Conservation (phyloP, 2,888 invertebrate genomes). For the Esperia sulphurella region DNA sequence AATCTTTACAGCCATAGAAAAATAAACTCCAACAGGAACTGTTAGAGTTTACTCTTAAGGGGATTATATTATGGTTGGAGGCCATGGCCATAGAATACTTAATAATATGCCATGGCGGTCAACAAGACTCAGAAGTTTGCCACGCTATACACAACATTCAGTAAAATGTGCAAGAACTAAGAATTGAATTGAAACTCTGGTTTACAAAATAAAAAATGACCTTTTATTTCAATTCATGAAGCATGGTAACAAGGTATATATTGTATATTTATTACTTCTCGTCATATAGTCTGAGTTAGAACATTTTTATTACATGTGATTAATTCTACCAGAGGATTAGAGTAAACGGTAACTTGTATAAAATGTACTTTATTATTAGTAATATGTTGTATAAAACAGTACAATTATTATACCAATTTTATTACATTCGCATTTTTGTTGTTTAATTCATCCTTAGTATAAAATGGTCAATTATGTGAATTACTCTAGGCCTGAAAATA, state of each 20-base stretch:
- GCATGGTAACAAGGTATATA: slow-evolving; percentile 77
- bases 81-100: too few relatives aligned
- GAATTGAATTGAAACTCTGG: slow-evolving; percentile 44
- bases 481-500: slow-evolving; percentile 66
- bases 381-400: slow-evolving; percentile 70
- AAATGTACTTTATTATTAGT: slow-evolving; percentile 64
- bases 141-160: too few relatives aligned
- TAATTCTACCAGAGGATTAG: slow-evolving; percentile 71
- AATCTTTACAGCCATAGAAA: too few relatives aligned
- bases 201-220: slow-evolving; percentile 77
- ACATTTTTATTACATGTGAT: slow-evolving; percentile 66
- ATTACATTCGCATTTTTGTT: slow-evolving; percentile 49
- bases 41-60: too few relatives aligned
- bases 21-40: too few relatives aligned
- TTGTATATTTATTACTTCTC: slow-evolving; percentile 64
- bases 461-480: slow-evolving; percentile 61
- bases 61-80: too few relatives aligned
- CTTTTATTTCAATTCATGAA: slow-evolving; percentile 76
- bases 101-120: too few relatives aligned
- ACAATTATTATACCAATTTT: slow-evolving; percentile 49
- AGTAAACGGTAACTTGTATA: slow-evolving; percentile 78
- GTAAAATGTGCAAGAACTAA: neutral
- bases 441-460: slow-evolving; percentile 58
- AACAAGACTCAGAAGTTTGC: too few relatives aligned
- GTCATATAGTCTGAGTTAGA: slow-evolving; percentile 66